A percentile compares a stretch with the other conserved stretches of the same genome.
Evolutionary conservation across 2,113 vertebrate genomes (phyloP).

Genomic region (Vulpes ferrilata): DNA sequence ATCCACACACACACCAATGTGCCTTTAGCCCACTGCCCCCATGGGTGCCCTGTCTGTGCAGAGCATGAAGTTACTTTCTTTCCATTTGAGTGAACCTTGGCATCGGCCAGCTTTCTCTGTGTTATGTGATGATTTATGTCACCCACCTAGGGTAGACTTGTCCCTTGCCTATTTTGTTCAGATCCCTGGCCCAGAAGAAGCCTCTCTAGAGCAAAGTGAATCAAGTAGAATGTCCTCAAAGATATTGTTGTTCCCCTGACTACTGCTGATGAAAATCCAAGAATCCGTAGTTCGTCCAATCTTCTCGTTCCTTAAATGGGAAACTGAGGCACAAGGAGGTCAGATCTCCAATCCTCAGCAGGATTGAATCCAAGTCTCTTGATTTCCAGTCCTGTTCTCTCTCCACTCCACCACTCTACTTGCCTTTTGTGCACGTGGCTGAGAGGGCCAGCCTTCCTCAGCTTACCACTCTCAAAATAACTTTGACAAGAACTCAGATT

Average conservation of each 20-base stretch:
- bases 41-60: background rate
- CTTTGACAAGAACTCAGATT: conserved; percentile 45
- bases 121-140: background rate
- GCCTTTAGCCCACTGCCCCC: background rate
- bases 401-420: background rate
- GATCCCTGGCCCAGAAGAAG: background rate
- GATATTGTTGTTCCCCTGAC: background rate
- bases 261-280: conserved; percentile 3
- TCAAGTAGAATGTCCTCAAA: background rate
- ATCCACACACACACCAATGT: background rate
- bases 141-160: background rate
- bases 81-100: background rate
- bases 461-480: background rate
- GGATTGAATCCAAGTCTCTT: background rate
- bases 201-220: background rate
- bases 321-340: background rate
- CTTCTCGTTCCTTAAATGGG: background rate
- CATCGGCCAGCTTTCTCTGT: background rate
- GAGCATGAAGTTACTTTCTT: background rate
- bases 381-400: background rate
- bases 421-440: background rate
- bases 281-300: background rate
- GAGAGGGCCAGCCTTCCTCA: background rate
- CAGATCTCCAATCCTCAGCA: background rate
- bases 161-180: background rate